Conservation (phyloP, 2,888 invertebrate species). For the Allophyes oxyacanthae region DNA sequence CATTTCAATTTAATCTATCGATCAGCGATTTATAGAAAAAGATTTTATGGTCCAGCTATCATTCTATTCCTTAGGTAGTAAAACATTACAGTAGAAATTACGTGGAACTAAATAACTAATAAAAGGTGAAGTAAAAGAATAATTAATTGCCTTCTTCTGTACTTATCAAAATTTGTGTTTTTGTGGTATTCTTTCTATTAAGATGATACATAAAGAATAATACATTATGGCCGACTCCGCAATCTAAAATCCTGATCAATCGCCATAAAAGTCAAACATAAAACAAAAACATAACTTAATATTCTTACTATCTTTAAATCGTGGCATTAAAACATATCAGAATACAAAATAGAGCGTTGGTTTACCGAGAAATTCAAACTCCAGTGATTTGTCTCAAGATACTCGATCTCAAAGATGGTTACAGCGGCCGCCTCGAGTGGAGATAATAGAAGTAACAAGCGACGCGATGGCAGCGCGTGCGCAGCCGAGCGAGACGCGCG, state of each 20-base stretch:
- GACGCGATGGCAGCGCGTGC: conserved; percentile 79
- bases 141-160: conserved; percentile 2
- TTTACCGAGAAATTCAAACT: conserved; percentile 52
- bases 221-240: too few relatives aligned
- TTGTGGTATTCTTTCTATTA: too few relatives aligned
- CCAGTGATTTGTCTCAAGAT: conserved; percentile 72
- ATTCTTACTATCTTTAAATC: conserved; percentile 27
- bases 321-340: conserved; percentile 23
- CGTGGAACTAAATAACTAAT: neutral
- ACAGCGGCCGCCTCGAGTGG: conserved; percentile 73
- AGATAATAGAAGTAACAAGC: conserved; percentile 85
- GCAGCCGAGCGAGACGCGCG: conserved; percentile 81
- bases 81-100: neutral
- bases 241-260: too few relatives aligned
- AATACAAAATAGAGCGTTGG: conserved; percentile 39
- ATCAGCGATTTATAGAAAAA: conserved; percentile 1
- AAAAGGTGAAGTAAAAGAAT: neutral
- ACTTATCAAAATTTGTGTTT: neutral
- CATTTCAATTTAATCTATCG: conserved; percentile 11
- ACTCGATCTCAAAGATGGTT: conserved; percentile 76
- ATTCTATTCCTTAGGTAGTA: neutral
- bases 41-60: neutral
- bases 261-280: conserved; percentile 39
- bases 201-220: too few relatives aligned
- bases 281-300: conserved; percentile 10